Evolutionary conservation across 2,113 vertebrate genomes (phyloP).

Genomic region (Scalopus aquaticus): DNA sequence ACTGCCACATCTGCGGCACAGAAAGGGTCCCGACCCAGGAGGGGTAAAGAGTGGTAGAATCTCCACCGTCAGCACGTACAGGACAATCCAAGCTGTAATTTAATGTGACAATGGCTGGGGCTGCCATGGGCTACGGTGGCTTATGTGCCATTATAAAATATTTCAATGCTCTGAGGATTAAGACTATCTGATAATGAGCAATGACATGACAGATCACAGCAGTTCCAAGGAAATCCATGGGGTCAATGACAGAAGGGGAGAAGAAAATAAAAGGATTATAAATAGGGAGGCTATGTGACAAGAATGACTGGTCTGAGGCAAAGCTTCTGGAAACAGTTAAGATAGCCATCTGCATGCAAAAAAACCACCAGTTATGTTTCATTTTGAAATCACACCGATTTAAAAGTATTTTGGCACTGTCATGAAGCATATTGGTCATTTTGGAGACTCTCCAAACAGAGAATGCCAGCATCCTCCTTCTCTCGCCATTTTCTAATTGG

Average conservation of each 20-base stretch:
- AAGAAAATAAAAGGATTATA: constrained; percentile 20
- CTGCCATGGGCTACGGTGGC: not conserved
- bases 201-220: constrained; percentile 38
- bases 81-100: not conserved
- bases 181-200: constrained; percentile 40
- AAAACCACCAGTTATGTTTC: not conserved
- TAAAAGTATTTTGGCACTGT: not conserved
- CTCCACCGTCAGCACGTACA: not conserved
- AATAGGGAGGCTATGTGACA: not conserved
- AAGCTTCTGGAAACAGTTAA: constrained; percentile 19
- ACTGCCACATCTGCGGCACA: not conserved
- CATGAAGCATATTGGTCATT: not conserved
- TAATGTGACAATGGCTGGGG: not conserved
- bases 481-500: constrained; percentile 52
- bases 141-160: not conserved
- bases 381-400: not conserved
- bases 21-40: constrained; percentile 27
- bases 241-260: not conserved
- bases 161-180: constrained; percentile 46
- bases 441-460: not conserved
- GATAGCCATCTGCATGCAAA: not conserved
- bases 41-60: not conserved
- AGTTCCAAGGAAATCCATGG: constrained; percentile 2
- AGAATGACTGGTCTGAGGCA: not conserved
- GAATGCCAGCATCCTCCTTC: not conserved